Evolutionary conservation across 2,797 vertebrate genomes (phyloP).

Genomic region (Vultur gryphus): DNA sequence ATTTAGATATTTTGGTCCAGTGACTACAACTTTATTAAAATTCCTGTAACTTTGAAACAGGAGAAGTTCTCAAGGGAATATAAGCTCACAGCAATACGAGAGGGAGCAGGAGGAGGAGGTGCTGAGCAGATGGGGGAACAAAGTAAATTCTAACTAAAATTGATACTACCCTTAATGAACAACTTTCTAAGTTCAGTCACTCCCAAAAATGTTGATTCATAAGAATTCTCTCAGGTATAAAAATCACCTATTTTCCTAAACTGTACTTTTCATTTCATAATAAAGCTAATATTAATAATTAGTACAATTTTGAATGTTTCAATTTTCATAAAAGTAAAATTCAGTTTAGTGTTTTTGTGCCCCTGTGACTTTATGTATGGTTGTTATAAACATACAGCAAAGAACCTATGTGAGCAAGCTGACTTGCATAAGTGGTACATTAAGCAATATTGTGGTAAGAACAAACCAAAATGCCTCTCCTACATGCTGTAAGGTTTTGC

Average conservation of each 20-base stretch:
- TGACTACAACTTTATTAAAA: constrained; percentile 3
- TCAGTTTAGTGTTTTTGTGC: background rate
- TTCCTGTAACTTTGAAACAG: constrained; percentile 1
- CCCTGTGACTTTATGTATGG: background rate
- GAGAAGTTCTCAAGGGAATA: background rate
- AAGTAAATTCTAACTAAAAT: background rate
- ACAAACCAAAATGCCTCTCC: background rate
- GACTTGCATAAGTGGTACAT: background rate
- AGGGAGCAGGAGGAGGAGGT: background rate
- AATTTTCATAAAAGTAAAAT: background rate
- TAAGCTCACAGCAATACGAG: background rate
- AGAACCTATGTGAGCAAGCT: background rate
- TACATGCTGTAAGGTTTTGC: background rate
- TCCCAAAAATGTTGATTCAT: background rate
- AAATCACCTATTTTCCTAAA: background rate
- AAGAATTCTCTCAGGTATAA: background rate
- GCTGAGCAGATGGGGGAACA: background rate
- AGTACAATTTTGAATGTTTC: background rate
- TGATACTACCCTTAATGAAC: background rate
- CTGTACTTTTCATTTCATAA: background rate
- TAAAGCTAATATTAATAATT: background rate
- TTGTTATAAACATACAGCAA: background rate
- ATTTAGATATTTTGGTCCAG: background rate
- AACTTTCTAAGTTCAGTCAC: background rate
- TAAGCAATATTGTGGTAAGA: background rate